Conservation (phyloP, 2,888 invertebrate species). For the Omphaloscelis lunosa region DNA sequence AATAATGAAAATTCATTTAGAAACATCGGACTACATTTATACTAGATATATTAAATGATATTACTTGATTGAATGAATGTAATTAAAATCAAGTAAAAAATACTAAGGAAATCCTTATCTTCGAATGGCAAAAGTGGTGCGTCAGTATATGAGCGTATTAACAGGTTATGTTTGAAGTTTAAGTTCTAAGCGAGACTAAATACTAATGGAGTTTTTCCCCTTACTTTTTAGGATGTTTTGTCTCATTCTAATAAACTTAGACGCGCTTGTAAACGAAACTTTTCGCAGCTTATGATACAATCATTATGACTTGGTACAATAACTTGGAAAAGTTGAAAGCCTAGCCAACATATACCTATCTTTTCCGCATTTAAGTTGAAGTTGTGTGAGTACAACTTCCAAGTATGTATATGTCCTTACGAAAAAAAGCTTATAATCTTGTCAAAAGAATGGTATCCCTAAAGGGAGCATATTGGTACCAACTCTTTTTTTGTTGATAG, state of each 20-base stretch:
- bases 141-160: slow-evolving; percentile 29
- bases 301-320: not conserved
- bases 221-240: not conserved
- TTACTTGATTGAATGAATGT: not conserved
- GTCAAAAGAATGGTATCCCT: not conserved
- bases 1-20: not conserved
- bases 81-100: not conserved
- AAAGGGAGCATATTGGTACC: not conserved
- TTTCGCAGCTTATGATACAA: not conserved
- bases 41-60: not conserved
- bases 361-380: not conserved
- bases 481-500: not conserved
- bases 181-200: not conserved
- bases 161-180: not conserved
- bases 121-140: slow-evolving; percentile 26
- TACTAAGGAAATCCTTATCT: slow-evolving; percentile 36
- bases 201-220: not conserved
- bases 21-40: not conserved
- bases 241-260: not conserved
- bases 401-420: not conserved
- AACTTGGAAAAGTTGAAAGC: not conserved
- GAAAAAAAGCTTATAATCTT: not conserved
- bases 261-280: not conserved
- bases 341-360: not conserved
- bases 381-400: not conserved